Percentiles rank a stretch among this genome's conserved stretches.
These are phyloP conservation scores for Brachionus rubens DNA, from an alignment of 1,140 invertebrate genomes.

Conservation along the genomic window DNA sequence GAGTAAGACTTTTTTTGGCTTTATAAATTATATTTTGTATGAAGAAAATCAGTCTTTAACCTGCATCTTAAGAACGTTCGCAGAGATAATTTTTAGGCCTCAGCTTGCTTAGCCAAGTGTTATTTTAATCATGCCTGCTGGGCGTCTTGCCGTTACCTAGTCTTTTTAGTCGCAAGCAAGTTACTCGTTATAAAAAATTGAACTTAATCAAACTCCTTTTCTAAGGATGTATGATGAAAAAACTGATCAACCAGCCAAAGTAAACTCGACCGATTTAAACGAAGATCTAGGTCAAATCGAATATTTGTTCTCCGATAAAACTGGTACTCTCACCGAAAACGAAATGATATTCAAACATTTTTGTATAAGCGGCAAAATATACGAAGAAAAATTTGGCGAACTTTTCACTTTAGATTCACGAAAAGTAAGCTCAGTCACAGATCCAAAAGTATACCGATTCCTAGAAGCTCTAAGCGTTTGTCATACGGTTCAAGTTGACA, in stretches of 20 bases:
- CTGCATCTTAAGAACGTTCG: too few species aligned
- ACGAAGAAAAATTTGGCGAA: constrained; percentile 48
- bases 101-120: too few species aligned
- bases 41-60: too few species aligned
- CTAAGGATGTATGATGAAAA: constrained; percentile 45
- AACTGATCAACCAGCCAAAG: constrained; percentile 56
- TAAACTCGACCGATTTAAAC: constrained; percentile 70
- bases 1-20: constrained; percentile 13
- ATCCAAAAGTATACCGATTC: neutral
- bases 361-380: constrained; percentile 62
- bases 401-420: neutral
- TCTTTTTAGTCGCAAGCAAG: too few species aligned
- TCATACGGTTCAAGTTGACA: constrained; percentile 41
- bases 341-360: constrained; percentile 69
- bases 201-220: neutral
- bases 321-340: constrained; percentile 72
- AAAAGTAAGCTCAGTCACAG: neutral
- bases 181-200: too few species aligned
- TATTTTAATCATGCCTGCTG: too few species aligned
- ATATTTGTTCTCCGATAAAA: constrained; percentile 88
- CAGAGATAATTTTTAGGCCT: too few species aligned
- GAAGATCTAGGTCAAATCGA: constrained; percentile 76
- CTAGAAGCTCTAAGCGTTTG: constrained; percentile 30
- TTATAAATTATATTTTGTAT: too few species aligned
- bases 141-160: too few species aligned